Conservation (phyloP, 2,797 vertebrate species). For the Bucorvus abyssinicus region DNA sequence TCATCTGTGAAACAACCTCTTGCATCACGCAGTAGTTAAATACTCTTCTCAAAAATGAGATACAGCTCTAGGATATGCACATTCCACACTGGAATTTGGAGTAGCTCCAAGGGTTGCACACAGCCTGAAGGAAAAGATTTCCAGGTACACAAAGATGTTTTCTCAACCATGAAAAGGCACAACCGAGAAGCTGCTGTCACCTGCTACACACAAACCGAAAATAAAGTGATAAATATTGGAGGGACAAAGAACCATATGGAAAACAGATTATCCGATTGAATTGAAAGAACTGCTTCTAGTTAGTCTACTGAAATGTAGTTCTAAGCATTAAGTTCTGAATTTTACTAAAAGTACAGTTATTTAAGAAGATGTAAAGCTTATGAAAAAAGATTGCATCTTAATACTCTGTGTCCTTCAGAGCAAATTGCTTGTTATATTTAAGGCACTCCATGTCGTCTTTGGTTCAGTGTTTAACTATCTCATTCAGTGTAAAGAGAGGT, state of each 20-base stretch:
- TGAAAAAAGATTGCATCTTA: constrained; percentile 52
- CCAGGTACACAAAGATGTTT: not conserved
- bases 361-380: constrained; percentile 60
- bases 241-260: not conserved
- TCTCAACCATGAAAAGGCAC: not conserved
- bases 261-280: not conserved
- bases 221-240: not conserved
- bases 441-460: constrained; percentile 82
- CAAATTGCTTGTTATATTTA: constrained; percentile 63
- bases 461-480: constrained; percentile 77
- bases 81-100: not conserved
- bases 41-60: not conserved
- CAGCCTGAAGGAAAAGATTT: not conserved
- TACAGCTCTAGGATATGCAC: not conserved
- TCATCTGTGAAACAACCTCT: not conserved
- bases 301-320: not conserved
- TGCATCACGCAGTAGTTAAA: not conserved
- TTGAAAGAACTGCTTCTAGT: not conserved
- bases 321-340: constrained; percentile 36
- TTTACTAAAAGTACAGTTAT: constrained; percentile 1
- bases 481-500: constrained; percentile 71
- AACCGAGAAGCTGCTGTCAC: not conserved
- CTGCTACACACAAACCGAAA: not conserved
- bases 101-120: not conserved
- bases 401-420: constrained; percentile 59